phyloP scores from a whole-genome alignment of 2,888 invertebrate species.

The Lumbricus terrestris region DNA sequence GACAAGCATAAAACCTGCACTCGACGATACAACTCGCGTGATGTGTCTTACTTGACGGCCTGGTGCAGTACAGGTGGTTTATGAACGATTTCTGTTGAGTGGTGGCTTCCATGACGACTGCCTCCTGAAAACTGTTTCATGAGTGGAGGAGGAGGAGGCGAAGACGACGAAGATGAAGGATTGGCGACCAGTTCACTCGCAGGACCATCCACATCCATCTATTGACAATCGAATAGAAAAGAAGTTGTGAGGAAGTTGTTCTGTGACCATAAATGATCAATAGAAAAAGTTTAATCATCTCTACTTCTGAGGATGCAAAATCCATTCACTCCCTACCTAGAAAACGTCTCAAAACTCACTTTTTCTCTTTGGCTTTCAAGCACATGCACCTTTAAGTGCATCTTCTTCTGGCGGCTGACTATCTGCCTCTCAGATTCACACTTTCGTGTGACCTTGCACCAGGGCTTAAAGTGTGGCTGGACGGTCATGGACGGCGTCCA shows the following conservation, averaged over 20 bases:
- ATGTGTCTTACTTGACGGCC: slow-evolving; percentile 9
- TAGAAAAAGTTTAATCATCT: background rate
- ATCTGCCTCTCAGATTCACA: too few species aligned
- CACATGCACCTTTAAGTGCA: too few species aligned
- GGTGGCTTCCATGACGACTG: background rate
- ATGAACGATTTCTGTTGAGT: background rate
- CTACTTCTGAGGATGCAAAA: background rate
- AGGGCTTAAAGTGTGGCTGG: too few species aligned
- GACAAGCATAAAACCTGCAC: background rate
- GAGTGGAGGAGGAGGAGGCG: background rate
- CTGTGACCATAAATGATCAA: background rate
- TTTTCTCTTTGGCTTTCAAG: too few species aligned
- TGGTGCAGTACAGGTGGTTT: slow-evolving; percentile 3
- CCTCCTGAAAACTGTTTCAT: slow-evolving; percentile 6
- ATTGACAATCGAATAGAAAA: background rate
- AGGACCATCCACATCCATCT: slow-evolving; percentile 10
- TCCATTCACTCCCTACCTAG: too few species aligned
- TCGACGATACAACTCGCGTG: background rate
- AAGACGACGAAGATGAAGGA: background rate
- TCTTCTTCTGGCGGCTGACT: too few species aligned
- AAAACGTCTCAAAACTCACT: too few species aligned
- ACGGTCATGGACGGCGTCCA: too few species aligned
- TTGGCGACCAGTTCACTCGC: background rate
- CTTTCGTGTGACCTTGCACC: too few species aligned
- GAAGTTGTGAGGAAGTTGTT: background rate